Evolutionary conservation across 2,797 vertebrate genomes (phyloP), one percentile per base, ranked within the genome.

Genomic region (Rhinella marina): DNA sequence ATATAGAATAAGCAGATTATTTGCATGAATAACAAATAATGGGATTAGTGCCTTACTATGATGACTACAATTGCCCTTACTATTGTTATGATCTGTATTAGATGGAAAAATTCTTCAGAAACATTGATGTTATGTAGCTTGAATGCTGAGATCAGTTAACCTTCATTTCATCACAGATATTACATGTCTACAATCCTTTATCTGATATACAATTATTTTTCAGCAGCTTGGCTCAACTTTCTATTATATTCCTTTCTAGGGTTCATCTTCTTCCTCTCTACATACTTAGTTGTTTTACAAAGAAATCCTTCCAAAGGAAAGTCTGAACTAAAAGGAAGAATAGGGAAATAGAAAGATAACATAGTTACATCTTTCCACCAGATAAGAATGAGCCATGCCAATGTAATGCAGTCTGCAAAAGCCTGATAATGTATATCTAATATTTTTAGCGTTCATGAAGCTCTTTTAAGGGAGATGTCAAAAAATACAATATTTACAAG

Each of bases 201-300:
- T 89, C 85, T 83, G 85, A 87, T 86, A 80, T 59, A 84, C 88
- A 86, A 86, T 86, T 87, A 83, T 89, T 84, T 89, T 89, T 76
- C 81, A 84, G 85, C 54, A 84, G 81, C 81, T 52, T 75, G 25
- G 81, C 87, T 89, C 81, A 86, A 56, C 81, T 75, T 89, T 82
- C 84, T 78, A 70, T 86, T 89, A 78, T 82, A 83, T 68, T 82
- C 59, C 79, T 82, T 89, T 86, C 73, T 87, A 70, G 75, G 76
- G 85, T 86, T 89, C 85, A 86, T 86, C 64, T 86, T 87, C 75
- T 84, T 89, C 32, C 72, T 81, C 84, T 88, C 84, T 86, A 82
- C 84, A 86, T 82, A 88, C 82, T 85, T 80, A 86, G 88, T 82
- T 86, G 72, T 77, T 82, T 82, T 86, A 89, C 88, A 89, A 89